phyloP scores from a whole-genome alignment of 1,140 invertebrate species.

The Ceratina australensis region DNA sequence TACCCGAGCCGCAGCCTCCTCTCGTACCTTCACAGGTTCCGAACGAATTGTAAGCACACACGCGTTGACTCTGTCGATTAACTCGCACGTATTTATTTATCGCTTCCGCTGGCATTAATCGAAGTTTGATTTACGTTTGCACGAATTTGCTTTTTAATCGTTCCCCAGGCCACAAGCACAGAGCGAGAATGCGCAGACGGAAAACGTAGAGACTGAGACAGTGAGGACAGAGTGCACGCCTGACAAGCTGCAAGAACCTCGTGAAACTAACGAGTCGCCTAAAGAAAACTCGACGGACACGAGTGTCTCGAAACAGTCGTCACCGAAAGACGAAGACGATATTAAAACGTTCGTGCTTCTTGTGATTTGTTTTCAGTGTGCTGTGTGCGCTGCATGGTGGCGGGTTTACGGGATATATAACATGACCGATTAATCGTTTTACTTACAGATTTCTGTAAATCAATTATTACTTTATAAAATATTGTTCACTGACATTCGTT shows the following conservation, averaged over 20 bases:
- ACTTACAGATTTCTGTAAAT: too few relatives aligned
- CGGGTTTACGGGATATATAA: background rate
- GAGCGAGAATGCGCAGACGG: constrained; percentile 2
- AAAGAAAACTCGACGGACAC: constrained; percentile 12
- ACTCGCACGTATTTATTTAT: too few relatives aligned
- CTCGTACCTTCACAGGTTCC: constrained; percentile 41
- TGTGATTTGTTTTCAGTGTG: constrained; percentile 32
- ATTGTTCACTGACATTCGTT: background rate
- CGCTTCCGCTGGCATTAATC: too few relatives aligned
- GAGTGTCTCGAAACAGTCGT: background rate
- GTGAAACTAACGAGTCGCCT: constrained; percentile 15
- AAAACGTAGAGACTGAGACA: background rate
- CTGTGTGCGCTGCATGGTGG: constrained; percentile 16
- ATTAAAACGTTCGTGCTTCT: constrained; percentile 49
- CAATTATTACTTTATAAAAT: too few relatives aligned
- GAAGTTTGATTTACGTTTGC: constrained; percentile 25
- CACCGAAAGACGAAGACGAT: constrained; percentile 33
- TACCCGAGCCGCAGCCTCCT: constrained; percentile 63
- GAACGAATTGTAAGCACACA: constrained; percentile 68
- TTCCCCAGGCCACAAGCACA: constrained; percentile 39
- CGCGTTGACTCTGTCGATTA: too few relatives aligned
- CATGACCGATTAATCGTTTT: too few relatives aligned
- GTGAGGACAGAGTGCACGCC: background rate
- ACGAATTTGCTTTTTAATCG: constrained; percentile 40
- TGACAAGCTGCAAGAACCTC: background rate